Base-by-base conservation (phyloP, 2,113 vertebrate genomes). In the Synchiropus splendidus region DNA sequence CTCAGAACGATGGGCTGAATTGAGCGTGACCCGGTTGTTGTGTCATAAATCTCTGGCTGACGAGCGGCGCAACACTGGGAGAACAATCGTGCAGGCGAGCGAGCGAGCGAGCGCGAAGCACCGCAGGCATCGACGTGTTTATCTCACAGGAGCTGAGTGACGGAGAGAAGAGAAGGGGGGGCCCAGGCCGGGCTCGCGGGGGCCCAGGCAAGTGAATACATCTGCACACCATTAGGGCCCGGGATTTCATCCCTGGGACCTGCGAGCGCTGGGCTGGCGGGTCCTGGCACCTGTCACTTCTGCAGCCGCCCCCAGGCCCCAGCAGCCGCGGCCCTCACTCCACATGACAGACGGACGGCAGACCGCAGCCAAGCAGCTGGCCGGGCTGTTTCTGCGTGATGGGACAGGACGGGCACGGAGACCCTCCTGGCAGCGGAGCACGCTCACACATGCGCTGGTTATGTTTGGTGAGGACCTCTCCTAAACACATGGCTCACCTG, bases 201-300 rank as follows among this genome's bases (percentile, higher is more conserved):
- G 48, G 63, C 67, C 78, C 62, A 77, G 80, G 84, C 82, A 80
- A 83, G 78, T 84, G 80, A 84, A 86, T 87, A 83, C 83, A 86
- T 87, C 85, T 86, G 74, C 64, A 52, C 66, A 72, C 79, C 86
- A 87, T 86, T 84, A 87, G 81, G 67, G 60, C 68, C 67, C 64
- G 76, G 81, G 81, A 84, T 86, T 85, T 84, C 78, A 86, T 86
- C 85, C 81, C 79, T 71, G 71, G 74, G 80, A 83, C 83, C 83
- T 81, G 66, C 48, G 59, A 83, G 83, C 68, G 36, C 73, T 82
- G 77, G 52, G n/a, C 43, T 69, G 70, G 77, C 75, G 62, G 56
- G 70, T 78, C 72, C 78, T 83, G 84, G 79, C 83, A 86, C 83
- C 86, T 86, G 84, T 86, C 86, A 86, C 84, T 87, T 85, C 83